Base-by-base conservation (phyloP, 2,888 invertebrate genomes). In the Lasioglossum figueresi region DNA sequence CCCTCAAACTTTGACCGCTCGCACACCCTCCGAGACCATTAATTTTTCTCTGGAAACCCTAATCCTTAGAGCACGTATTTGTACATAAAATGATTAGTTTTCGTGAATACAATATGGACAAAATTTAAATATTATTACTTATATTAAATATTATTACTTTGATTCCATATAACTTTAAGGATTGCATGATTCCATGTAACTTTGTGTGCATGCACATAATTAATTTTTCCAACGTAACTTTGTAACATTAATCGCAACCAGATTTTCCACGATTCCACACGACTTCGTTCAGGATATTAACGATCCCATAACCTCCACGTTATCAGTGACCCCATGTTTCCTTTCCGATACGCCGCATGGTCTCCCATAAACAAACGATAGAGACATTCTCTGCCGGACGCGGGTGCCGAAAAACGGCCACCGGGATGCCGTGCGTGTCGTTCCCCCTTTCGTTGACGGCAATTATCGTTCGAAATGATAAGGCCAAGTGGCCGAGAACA, bases 351-450 rank as follows among this genome's bases (percentile, higher is more conserved):
- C n/a, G 37, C n/a, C 23, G 66, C 4, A n/a, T 31, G 31, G 31
- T 63, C 16, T 31, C 31, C 63, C 63, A 63, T 63, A 63, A 63
- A 63, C 52, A 31, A 31, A 63, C 31, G 27, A 63, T 31, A 63
- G 63, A 63, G 63, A 63, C 63, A n/a, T 14, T 63, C 16, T 31
- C 6, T 19, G 63, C 45, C 66, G 75, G 56, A 66, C 66, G 66
- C 66, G 52, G 23, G 66, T 31, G 66, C 66, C 66, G 66, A 66
- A 66, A 66, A 66, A 34, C 31, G 66, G 66, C 66, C 66, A 66
- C 3, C 31, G 66, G 34, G 66, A 66, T 34, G 66, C 34, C 10
- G 66, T 66, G 66, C 66, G 66, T 66, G 66, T 66, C 66, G 66
- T 23, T 8, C 8, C 31, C 31, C 31, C 31, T 4, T 6, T n/a